Evolutionary conservation across 2,797 vertebrate species (phyloP), one percentile per base, ranked within the genome.

Genomic region (Pseudomugil gertrudae): DNA sequence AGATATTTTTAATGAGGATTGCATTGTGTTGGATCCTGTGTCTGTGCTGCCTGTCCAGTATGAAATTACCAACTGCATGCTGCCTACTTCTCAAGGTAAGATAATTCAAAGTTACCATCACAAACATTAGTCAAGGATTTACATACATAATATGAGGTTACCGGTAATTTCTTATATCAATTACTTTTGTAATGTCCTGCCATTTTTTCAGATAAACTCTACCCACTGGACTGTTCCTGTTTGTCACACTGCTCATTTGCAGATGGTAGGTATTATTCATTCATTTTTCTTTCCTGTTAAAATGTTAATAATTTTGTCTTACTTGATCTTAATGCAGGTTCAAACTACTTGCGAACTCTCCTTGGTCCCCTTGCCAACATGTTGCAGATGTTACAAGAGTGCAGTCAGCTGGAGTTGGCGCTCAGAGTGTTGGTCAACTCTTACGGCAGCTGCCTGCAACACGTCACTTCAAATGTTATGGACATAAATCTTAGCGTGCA

Each of bases 1-100:
- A 70, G 93, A 97, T 57, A 90, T 96, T 76, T 99, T 99, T 78
- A 95, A 87, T 15, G 98, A 99, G 79, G 98, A 99, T 32, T 96
- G 96, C 33, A 97, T 99, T 26, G 95, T 99, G 57, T 94, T 99
- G 40, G 96, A 99, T 82, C 89, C 94, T 0, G 89, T 94, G 26
- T 89, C 87, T 7, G 94, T 95, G 57, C 93, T 99, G 1, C 97
- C 97, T 2, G 90, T 96, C 26, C 94, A 95, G 35, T 99, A 98
- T 87, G 94, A 98, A 79, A 92, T 97, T 40, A 93, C 93, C 83
- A 94, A 95, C 69, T 93, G 94, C 47, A 57, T 99, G 72, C 78
- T 98, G 68, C 96, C 96, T 57, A n/a, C 88, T 47, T 77, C 84
- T 76, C 80, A 70, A 23, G 96, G 98, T 98, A 90, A 86, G 14